A percentile compares a stretch with the other conserved stretches of the same genome.
These are phyloP conservation scores for Rhingia campestris DNA, from an alignment of 2,888 invertebrate species.

Conservation along the genomic window DNA sequence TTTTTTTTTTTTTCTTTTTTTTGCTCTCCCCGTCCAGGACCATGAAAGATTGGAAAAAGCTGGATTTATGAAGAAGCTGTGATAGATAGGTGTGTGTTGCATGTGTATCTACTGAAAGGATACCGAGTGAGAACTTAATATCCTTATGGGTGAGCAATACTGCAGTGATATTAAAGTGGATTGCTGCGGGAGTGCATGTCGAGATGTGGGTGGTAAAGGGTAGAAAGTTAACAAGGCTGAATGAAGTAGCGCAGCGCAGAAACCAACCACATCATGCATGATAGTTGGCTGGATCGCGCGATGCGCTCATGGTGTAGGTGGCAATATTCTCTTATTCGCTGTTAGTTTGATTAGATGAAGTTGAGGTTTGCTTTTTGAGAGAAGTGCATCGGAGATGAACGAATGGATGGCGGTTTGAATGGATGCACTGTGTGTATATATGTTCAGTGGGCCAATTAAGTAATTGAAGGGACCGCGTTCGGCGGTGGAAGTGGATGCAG, in stretches of 20 bases:
- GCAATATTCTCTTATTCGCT: conserved; percentile 68
- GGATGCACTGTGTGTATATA: background rate
- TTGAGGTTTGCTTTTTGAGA: conserved; percentile 35
- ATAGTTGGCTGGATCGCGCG: conserved; percentile 54
- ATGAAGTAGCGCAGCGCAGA: conserved; percentile 43
- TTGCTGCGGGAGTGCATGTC: conserved; percentile 44
- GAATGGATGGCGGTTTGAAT: conserved; percentile 5
- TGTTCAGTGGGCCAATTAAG: conserved; percentile 64
- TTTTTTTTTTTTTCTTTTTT: conserved; percentile 32
- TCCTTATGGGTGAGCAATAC: conserved; percentile 70
- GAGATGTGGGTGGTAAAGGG: conserved; percentile 11
- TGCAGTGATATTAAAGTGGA: conserved; percentile 70
- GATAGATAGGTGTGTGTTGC: conserved; percentile 65
- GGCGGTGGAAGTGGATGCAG: conserved; percentile 7
- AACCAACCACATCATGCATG: conserved; percentile 63
- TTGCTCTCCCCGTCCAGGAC: background rate
- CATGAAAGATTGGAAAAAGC: conserved; percentile 70
- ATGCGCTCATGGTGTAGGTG: conserved; percentile 31
- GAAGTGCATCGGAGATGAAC: conserved; percentile 41
- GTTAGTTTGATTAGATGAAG: conserved; percentile 71
- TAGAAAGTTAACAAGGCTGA: conserved; percentile 48
- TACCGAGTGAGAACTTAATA: conserved; percentile 69
- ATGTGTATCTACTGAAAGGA: conserved; percentile 51
- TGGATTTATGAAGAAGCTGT: conserved; percentile 73
- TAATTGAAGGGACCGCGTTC: conserved; percentile 50